Conservation (phyloP, 2,797 vertebrate genomes). For the Xenentodon cancila region DNA sequence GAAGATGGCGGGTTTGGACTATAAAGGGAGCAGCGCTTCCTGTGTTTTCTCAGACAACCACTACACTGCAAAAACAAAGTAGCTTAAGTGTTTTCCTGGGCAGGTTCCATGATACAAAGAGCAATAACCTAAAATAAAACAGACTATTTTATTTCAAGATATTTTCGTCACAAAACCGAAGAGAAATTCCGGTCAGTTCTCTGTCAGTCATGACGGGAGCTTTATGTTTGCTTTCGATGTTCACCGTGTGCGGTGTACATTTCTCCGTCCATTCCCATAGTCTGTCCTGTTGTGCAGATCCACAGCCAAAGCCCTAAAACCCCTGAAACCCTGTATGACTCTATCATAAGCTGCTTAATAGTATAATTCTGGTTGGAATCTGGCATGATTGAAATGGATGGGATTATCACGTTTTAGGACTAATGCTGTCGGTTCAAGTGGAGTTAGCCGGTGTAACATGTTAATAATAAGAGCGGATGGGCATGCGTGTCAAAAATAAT, state of each 20-base stretch:
- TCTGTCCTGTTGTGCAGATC: slow-evolving; percentile 35
- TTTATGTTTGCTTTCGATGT: neutral
- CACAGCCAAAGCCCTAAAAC: slow-evolving; percentile 67
- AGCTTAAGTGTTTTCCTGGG: slow-evolving; percentile 16
- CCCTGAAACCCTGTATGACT: slow-evolving; percentile 74
- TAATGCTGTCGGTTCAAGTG: slow-evolving; percentile 60
- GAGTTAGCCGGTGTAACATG: slow-evolving; percentile 55
- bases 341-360: slow-evolving; percentile 84
- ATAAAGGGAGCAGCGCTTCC: slow-evolving; percentile 67
- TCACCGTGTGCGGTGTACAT: slow-evolving; percentile 43
- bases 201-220: too few relatives aligned
- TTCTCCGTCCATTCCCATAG: slow-evolving; percentile 61
- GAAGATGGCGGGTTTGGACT: slow-evolving; percentile 59
- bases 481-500: slow-evolving; percentile 44
- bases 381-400: slow-evolving; percentile 68
- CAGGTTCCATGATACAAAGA: neutral
- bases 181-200: too few relatives aligned
- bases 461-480: slow-evolving; percentile 38
- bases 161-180: neutral
- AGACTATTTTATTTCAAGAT: neutral
- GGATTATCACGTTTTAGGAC: slow-evolving; percentile 73
- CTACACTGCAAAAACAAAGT: slow-evolving; percentile 44
- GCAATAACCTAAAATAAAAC: slow-evolving; percentile 3
- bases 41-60: slow-evolving; percentile 63
- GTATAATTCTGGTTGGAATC: slow-evolving; percentile 89